Evolutionary conservation across 2,888 invertebrate genomes (phyloP).

Genomic region (Myopa tessellatipennis): DNA sequence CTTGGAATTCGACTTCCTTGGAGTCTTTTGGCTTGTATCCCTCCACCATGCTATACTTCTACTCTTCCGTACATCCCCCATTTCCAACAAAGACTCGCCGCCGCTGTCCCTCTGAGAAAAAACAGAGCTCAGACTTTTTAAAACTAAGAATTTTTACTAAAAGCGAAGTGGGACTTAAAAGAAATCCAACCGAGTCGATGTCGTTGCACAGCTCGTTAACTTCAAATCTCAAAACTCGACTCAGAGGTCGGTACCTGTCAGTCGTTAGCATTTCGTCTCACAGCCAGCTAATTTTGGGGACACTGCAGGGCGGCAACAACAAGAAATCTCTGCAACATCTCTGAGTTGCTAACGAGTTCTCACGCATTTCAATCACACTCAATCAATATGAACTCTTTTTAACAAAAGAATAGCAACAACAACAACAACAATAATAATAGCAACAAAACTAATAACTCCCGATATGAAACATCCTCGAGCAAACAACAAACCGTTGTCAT

Average conservation of each 20-base stretch:
- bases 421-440: neutral
- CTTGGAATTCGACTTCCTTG: too few species aligned
- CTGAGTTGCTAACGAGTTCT: conserved; percentile 48
- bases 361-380: conserved; percentile 57
- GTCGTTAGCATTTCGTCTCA: conserved; percentile 23
- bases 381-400: conserved; percentile 53
- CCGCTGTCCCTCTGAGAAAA: neutral
- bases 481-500: conserved; percentile 6
- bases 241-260: conserved; percentile 28
- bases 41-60: too few species aligned
- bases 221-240: neutral
- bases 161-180: neutral
- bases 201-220: conserved; percentile 19
- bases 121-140: neutral
- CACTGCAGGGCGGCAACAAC: neutral
- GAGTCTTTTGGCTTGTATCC: too few species aligned
- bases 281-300: neutral
- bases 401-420: neutral
- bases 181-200: neutral
- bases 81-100: neutral
- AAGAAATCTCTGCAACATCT: neutral
- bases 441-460: conserved; percentile 6
- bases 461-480: neutral
- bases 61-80: neutral
- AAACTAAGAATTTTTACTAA: too few species aligned